These are phyloP conservation scores for Caretta caretta DNA, from an alignment of 2,113 vertebrate species.

Conservation along the genomic window DNA sequence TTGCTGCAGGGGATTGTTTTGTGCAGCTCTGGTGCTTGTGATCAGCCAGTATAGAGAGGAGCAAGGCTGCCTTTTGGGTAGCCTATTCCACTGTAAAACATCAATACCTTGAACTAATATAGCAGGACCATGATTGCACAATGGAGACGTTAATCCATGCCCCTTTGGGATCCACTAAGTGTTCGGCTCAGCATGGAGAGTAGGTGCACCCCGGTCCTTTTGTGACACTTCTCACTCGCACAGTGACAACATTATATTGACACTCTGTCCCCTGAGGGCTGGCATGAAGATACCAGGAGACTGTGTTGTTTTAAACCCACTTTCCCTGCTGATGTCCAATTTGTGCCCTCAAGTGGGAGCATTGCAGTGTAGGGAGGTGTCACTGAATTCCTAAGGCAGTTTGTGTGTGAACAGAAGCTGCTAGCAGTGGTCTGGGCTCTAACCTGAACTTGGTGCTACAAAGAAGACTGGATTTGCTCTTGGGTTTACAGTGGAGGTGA, in stretches of 20 bases:
- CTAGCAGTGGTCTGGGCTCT: not conserved
- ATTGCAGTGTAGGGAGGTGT: not conserved
- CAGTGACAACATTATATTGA: rapidly evolving
- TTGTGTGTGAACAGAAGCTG: not conserved
- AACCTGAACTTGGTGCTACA: not conserved
- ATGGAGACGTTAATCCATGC: not conserved
- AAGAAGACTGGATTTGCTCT: constrained; percentile 29
- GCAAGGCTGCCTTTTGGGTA: not conserved
- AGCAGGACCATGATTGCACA: too few species aligned
- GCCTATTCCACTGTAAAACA: not conserved
- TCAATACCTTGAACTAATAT: too few species aligned
- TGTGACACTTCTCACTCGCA: rapidly evolving
- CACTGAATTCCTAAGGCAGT: not conserved
- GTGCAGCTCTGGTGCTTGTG: not conserved
- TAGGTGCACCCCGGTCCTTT: rapidly evolving
- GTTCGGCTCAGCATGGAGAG: not conserved
- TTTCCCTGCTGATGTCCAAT: rapidly evolving
- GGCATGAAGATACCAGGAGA: rapidly evolving
- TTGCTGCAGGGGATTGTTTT: not conserved
- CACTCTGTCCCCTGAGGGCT: rapidly evolving
- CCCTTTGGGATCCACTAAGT: rapidly evolving
- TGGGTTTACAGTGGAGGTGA: constrained; percentile 11
- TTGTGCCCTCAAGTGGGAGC: not conserved
- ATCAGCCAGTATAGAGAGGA: not conserved
- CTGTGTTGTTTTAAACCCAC: not conserved